Conservation (phyloP, 2,797 vertebrate species). For the Channa striata region DNA sequence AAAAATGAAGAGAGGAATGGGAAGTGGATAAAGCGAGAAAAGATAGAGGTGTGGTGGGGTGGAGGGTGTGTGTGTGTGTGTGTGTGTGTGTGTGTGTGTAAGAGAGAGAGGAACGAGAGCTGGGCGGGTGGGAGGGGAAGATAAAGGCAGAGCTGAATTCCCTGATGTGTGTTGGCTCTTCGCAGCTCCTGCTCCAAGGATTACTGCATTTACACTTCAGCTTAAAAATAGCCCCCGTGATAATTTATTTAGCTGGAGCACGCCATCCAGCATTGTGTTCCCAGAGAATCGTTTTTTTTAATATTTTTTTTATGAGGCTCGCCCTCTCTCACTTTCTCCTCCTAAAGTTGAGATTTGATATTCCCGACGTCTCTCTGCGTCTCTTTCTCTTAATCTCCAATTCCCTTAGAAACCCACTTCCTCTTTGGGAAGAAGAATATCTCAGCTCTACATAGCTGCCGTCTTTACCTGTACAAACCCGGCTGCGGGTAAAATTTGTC, state of each 20-base stretch:
- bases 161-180: conserved; percentile 77
- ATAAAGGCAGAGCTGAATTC: conserved; percentile 73
- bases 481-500: background rate
- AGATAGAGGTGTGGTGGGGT: conserved; percentile 56
- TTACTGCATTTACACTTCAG: conserved; percentile 87
- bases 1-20: conserved; percentile 31
- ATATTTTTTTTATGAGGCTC: conserved; percentile 39
- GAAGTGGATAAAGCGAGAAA: conserved; percentile 55
- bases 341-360: conserved; percentile 34
- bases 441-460: conserved; percentile 15
- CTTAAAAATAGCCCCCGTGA: conserved; percentile 86
- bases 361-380: conserved; percentile 26
- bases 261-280: conserved; percentile 77
- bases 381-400: conserved; percentile 51
- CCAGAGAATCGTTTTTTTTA: conserved; percentile 63
- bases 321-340: conserved; percentile 14
- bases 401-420: conserved; percentile 26
- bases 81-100: background rate
- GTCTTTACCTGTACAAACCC: conserved; percentile 10
- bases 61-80: conserved; percentile 23
- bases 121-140: conserved; percentile 35
- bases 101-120: conserved; percentile 12
- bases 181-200: conserved; percentile 80
- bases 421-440: background rate
- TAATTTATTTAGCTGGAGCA: conserved; percentile 86